Percentiles rank a stretch among this genome's conserved stretches.
Conservation (phyloP, 2,113 vertebrate species). For the Gorsachius goisagi region DNA sequence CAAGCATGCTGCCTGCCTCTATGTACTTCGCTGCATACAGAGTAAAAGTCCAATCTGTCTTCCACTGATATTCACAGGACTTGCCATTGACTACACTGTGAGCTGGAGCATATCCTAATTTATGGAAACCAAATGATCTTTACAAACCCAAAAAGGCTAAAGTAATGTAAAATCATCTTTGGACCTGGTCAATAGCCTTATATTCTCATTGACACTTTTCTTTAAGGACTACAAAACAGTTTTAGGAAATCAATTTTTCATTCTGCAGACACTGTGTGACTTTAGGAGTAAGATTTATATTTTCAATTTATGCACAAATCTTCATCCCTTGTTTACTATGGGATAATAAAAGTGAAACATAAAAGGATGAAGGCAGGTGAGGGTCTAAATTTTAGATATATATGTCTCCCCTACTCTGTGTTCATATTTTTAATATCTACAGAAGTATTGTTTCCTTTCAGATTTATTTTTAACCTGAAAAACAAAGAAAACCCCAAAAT, state of each 20-base stretch:
- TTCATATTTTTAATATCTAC: background rate
- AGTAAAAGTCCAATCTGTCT: background rate
- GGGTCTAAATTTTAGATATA: background rate
- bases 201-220: background rate
- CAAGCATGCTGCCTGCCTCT: fast-evolving
- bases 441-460: background rate
- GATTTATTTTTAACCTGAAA: background rate
- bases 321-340: background rate
- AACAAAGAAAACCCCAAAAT: background rate
- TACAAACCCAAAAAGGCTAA: background rate
- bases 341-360: background rate
- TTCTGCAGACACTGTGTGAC: background rate
- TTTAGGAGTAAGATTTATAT: background rate
- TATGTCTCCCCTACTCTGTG: background rate
- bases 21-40: background rate
- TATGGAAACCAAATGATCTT: background rate
- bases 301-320: background rate
- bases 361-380: background rate
- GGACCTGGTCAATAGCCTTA: background rate
- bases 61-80: background rate
- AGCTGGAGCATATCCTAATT: background rate
- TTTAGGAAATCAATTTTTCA: background rate
- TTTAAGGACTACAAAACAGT: background rate
- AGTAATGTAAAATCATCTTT: background rate
- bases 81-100: background rate